These are phyloP conservation scores for Habroteleia sp. DNA, from an alignment of 2,888 invertebrate species.

Conservation along the genomic window DNA sequence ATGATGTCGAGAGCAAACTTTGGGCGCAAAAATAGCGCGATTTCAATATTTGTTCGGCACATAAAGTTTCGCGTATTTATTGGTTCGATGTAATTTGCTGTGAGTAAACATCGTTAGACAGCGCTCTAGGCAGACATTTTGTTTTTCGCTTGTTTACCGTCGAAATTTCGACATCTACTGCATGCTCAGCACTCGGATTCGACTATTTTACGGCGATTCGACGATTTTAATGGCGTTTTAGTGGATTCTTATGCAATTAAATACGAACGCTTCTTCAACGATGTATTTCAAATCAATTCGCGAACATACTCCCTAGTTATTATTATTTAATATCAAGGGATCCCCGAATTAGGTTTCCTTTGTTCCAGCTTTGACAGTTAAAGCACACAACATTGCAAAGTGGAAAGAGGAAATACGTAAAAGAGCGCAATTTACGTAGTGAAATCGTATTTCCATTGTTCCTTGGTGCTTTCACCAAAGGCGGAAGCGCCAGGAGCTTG, in stretches of 20 bases:
- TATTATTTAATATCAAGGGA: constrained; percentile 33
- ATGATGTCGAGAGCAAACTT: constrained; percentile 38
- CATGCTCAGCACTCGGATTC: no score
- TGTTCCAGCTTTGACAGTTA: constrained; percentile 40
- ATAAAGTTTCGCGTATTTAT: constrained; percentile 39
- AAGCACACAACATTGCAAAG: constrained; percentile 31
- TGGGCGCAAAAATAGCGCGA: constrained; percentile 32
- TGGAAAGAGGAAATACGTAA: constrained; percentile 62
- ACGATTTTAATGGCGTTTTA: background rate
- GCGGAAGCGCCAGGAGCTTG: constrained; percentile 58
- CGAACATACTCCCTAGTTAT: constrained; percentile 15
- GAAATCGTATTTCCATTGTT: constrained; percentile 62
- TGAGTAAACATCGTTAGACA: constrained; percentile 42
- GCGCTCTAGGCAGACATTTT: constrained; percentile 6
- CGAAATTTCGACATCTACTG: background rate
- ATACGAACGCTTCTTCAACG: background rate
- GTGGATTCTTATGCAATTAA: background rate
- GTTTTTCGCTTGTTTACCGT: constrained; percentile 17
- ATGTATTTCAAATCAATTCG: no score
- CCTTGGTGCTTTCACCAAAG: constrained; percentile 52
- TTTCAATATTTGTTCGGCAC: constrained; percentile 40
- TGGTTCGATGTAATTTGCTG: constrained; percentile 29
- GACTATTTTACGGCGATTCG: background rate
- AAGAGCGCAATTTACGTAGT: constrained; percentile 61
- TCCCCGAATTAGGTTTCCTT: constrained; percentile 33